Evolutionary conservation across 2,888 invertebrate species (phyloP).

Genomic region (Chrysolina americana): DNA sequence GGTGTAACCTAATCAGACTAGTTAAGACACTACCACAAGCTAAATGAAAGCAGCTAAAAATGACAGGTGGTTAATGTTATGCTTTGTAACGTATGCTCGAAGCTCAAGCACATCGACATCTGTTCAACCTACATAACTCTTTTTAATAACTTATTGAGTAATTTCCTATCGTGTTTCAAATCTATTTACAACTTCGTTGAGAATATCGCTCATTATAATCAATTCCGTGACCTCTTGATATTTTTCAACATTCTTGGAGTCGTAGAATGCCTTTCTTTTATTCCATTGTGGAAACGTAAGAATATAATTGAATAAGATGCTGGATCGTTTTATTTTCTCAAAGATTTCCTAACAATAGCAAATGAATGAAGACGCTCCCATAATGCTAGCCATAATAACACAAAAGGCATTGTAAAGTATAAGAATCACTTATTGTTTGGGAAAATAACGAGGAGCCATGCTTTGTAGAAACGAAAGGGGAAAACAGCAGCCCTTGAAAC

Average conservation of each 20-base stretch:
- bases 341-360: constrained; percentile 11
- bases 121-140: no score
- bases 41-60: no score
- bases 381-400: constrained; percentile 21
- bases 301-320: constrained; percentile 10
- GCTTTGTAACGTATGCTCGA: no score
- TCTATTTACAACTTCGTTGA: no score
- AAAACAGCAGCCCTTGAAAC: neutral
- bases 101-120: no score
- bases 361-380: constrained; percentile 13
- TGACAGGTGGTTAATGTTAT: no score
- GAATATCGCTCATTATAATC: no score
- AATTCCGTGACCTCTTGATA: no score
- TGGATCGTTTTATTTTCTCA: neutral
- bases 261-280: neutral
- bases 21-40: no score
- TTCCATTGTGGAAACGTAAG: neutral
- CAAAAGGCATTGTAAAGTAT: constrained; percentile 24
- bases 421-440: constrained; percentile 24
- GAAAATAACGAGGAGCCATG: neutral
- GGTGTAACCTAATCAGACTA: no score
- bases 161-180: no score
- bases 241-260: neutral
- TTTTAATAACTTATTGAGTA: no score
- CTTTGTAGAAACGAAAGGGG: neutral